phyloP scores from a whole-genome alignment of 1,140 invertebrate species.

The Bombus cullumanus region DNA sequence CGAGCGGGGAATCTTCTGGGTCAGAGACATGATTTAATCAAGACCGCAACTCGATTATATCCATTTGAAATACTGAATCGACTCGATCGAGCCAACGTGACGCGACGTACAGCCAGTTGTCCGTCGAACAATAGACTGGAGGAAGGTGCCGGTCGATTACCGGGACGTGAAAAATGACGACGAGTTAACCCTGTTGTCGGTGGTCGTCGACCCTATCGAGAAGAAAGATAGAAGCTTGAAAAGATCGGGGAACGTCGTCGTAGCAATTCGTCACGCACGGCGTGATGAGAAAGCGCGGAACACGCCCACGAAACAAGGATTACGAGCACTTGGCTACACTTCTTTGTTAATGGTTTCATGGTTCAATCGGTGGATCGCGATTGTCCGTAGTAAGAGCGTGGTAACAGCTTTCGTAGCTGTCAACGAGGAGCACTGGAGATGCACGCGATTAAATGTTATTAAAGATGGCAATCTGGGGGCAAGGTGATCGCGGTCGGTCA shows the following conservation, averaged over 20 bases:
- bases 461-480: conserved; percentile 1
- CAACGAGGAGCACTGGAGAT: not conserved
- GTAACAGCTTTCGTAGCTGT: not conserved
- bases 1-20: not conserved
- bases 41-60: not conserved
- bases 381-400: no score
- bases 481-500: conserved; percentile 15
- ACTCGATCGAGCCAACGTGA: not conserved
- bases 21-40: conserved; percentile 24
- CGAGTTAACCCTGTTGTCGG: conserved; percentile 11
- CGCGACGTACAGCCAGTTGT: no score
- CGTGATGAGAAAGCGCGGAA: conserved; percentile 74
- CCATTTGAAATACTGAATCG: not conserved
- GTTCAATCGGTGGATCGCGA: not conserved
- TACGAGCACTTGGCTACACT: not conserved
- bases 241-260: conserved; percentile 47
- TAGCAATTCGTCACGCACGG: conserved; percentile 78
- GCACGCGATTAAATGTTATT: conserved; percentile 36
- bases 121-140: not conserved
- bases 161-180: not conserved
- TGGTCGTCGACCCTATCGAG: not conserved
- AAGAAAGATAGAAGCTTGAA: conserved; percentile 21
- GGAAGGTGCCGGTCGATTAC: conserved; percentile 5
- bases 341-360: conserved; percentile 47
- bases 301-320: conserved; percentile 40